Percentiles rank a stretch among this genome's conserved stretches.
These are phyloP conservation scores for Aradophagus sp. DNA, from an alignment of 1,140 invertebrate genomes.

Conservation along the genomic window DNA sequence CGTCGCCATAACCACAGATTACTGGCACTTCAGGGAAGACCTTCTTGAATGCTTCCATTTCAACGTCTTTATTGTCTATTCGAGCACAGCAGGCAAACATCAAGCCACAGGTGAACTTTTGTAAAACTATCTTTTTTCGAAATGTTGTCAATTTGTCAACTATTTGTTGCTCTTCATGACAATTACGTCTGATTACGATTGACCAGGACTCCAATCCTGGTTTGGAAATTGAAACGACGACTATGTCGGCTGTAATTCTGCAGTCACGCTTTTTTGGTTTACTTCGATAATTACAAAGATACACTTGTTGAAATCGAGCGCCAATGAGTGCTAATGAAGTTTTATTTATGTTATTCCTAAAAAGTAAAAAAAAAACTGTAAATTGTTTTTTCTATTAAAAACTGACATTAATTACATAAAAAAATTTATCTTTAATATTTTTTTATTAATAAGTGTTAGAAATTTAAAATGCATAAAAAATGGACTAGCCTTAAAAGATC, in stretches of 20 bases:
- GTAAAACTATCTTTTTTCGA: conserved; percentile 58
- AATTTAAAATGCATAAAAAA: not conserved
- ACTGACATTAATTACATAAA: not conserved
- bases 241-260: conserved; percentile 22
- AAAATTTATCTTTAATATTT: too few species aligned
- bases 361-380: conserved; percentile 25
- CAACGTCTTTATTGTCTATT: conserved; percentile 72
- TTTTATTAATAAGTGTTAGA: too few species aligned
- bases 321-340: conserved; percentile 62
- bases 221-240: conserved; percentile 62
- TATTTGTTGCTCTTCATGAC: conserved; percentile 52
- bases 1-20: conserved; percentile 78
- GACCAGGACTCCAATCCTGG: conserved; percentile 65
- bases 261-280: conserved; percentile 13
- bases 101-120: conserved; percentile 73
- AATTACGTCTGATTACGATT: conserved; percentile 55
- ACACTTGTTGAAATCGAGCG: conserved; percentile 54
- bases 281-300: conserved; percentile 34
- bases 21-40: conserved; percentile 77
- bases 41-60: conserved; percentile 77
- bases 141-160: conserved; percentile 55
- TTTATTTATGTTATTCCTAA: conserved; percentile 31
- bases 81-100: conserved; percentile 79
- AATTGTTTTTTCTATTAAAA: not conserved
- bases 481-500: conserved; percentile 24